Base-by-base conservation (phyloP, 2,888 invertebrate genomes). In the Drosophila kuntzei region DNA sequence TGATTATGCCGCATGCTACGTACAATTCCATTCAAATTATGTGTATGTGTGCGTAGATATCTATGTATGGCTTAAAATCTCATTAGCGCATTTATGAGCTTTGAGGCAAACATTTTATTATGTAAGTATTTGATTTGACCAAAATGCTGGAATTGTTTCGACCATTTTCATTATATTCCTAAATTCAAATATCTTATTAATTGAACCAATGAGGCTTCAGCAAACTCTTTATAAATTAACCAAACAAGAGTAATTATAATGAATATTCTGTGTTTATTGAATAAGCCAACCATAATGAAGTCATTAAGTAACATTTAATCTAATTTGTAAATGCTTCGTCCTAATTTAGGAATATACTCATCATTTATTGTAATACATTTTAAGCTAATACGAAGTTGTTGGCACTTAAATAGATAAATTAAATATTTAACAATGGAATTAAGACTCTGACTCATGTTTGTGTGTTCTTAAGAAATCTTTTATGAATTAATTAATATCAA, bases 1-100 rank as follows among this genome's bases (percentile, higher is more conserved):
- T 80, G 79, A 88, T 85, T 83, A 85, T 70, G 50, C 36, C 50
- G 63, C 68, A 55, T 63, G 59, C 44, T 27, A 54, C 63, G 47
- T 54, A 74, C 47, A 63, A 59, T 41, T 41, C 29, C 27, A 51
- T 51, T 51, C 37, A 41, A 41, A 29, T 29, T 41, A 41, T 29
- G n/a, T 20, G 32, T 18, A 46, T 54, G 16, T 36, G 12, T 9
- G 20, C 12, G 32, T 18, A 32, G 18, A 47, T 36, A 34, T 25
- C 12, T 8, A 34, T 16, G 11, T 34, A 62, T 49, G 25, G 46
- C 61, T 59, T 69, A 64, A 61, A 73, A 62, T 79, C 71, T 71
- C 62, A 74, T 69, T 73, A 76, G 54, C 58, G 71, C 60, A 64
- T 72, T 76, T 76, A 70, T 66, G 44, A 55, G 61, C 58, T 65